Conservation (phyloP, 2,888 invertebrate genomes). For the Minunthozetes semirufus region DNA sequence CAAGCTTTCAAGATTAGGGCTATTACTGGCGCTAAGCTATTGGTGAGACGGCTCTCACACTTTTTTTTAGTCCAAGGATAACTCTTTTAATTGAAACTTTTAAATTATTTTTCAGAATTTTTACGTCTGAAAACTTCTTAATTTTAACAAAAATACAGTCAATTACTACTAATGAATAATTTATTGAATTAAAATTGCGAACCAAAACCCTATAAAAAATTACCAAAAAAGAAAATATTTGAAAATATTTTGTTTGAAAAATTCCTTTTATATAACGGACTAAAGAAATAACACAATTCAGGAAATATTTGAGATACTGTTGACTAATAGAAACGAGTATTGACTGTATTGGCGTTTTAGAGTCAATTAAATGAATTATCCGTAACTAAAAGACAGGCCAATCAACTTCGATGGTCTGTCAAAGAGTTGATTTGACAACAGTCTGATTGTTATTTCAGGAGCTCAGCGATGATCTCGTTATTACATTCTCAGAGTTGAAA, state of each 20-base stretch:
- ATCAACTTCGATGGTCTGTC: not conserved
- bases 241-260: no score
- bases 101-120: not conserved
- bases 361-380: not conserved
- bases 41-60: constrained; percentile 31
- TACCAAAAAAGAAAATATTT: no score
- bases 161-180: no score
- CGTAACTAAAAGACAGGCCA: not conserved
- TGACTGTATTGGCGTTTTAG: not conserved
- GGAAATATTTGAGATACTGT: no score
- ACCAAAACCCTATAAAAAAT: no score
- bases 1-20: constrained; percentile 39
- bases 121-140: no score
- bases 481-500: constrained; percentile 40
- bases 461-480: constrained; percentile 39
- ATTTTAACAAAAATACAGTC: no score
- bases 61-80: not conserved
- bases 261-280: no score
- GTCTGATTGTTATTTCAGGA: constrained; percentile 37
- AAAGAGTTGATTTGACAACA: not conserved
- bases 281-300: no score
- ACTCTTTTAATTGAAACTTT: not conserved
- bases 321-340: not conserved
- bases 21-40: constrained; percentile 38
- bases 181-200: no score